Evolutionary conservation across 2,113 vertebrate species (phyloP).

Genomic region (Accipiter virgatus): DNA sequence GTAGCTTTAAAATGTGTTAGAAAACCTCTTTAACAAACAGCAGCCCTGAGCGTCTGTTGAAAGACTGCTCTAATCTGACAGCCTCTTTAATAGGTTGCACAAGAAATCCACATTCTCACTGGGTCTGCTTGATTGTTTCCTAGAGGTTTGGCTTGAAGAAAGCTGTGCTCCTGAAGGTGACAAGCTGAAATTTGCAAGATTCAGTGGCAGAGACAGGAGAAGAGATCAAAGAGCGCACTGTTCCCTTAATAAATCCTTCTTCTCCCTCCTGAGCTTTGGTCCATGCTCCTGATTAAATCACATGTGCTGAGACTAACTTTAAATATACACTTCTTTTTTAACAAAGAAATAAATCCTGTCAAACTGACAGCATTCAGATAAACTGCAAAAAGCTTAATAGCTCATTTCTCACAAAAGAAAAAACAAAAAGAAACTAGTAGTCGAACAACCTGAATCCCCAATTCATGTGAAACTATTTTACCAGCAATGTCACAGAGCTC

Average conservation of each 20-base stretch:
- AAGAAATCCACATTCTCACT: neutral
- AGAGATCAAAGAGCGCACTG: neutral
- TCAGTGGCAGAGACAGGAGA: neutral
- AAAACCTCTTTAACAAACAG: neutral
- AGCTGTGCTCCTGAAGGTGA: neutral
- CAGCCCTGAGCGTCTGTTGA: neutral
- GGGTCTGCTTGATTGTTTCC: neutral
- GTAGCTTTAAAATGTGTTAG: neutral
- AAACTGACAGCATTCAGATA: neutral
- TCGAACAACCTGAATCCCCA: neutral
- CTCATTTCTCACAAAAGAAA: neutral
- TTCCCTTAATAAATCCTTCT: neutral
- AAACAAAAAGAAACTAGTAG: neutral
- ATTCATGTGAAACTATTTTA: conserved; percentile 51
- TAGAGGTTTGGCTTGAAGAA: neutral
- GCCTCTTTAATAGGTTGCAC: neutral
- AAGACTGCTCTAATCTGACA: neutral
- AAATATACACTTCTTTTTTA: neutral
- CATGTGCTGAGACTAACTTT: neutral
- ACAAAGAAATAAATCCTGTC: neutral
- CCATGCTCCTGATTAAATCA: neutral
- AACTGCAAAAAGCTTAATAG: neutral
- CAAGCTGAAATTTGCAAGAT: neutral
- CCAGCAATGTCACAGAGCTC: conserved; percentile 98
- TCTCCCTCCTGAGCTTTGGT: neutral